Evolutionary conservation across 2,888 invertebrate genomes (phyloP).

Genomic region (Arge pagana): DNA sequence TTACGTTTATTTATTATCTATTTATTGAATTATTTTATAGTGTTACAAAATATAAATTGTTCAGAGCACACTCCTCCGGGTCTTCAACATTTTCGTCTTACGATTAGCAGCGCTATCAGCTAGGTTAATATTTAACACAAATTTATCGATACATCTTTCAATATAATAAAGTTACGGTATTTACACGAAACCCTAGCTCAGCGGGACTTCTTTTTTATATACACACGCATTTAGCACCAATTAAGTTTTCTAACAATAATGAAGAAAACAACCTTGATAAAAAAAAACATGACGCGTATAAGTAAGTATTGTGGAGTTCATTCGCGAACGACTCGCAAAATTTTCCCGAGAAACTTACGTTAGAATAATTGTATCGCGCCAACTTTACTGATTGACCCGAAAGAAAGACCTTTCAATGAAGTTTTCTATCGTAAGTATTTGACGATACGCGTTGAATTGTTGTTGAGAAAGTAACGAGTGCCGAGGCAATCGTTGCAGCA

Average conservation of each 20-base stretch:
- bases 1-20: slow-evolving; percentile 50
- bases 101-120: slow-evolving; percentile 34
- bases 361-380: no score
- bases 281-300: no score
- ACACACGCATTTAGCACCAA: slow-evolving; percentile 49
- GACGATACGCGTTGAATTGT: no score
- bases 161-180: slow-evolving; percentile 39
- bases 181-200: slow-evolving; percentile 36
- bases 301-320: no score
- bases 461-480: no score
- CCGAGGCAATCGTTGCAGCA: no score
- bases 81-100: slow-evolving; percentile 32
- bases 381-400: no score
- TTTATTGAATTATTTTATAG: slow-evolving; percentile 43
- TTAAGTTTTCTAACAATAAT: slow-evolving; percentile 31
- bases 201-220: slow-evolving; percentile 48
- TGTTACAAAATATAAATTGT: slow-evolving; percentile 49
- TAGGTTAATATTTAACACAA: slow-evolving; percentile 37
- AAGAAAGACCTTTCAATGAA: no score
- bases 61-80: slow-evolving; percentile 30
- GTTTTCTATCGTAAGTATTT: no score
- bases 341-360: no score
- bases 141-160: slow-evolving; percentile 35
- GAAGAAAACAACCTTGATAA: slow-evolving; percentile 4
- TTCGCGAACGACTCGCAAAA: no score